A percentile compares a stretch with the other conserved stretches of the same genome.
Conservation (phyloP, 2,113 vertebrate species). For the Engraulis encrasicolus region DNA sequence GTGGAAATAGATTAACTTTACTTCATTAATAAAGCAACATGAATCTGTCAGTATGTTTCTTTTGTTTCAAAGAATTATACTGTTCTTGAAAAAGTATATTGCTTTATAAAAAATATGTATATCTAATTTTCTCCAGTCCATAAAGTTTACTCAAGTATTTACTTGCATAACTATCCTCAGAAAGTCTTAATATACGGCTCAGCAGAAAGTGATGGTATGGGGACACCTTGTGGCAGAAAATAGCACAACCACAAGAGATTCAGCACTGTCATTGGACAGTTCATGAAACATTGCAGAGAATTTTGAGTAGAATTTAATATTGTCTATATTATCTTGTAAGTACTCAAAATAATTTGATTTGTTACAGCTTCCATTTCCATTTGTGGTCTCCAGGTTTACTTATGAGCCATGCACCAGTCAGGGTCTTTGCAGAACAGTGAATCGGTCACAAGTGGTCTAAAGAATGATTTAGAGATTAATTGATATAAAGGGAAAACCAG, state of each 20-base stretch:
- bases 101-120: too few relatives aligned
- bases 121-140: too few relatives aligned
- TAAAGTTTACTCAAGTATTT: too few relatives aligned
- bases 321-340: not conserved
- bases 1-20: not conserved
- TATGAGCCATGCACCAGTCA: not conserved
- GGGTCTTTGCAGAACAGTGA: not conserved
- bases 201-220: not conserved
- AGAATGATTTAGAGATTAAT: too few relatives aligned
- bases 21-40: not conserved
- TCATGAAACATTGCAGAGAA: not conserved
- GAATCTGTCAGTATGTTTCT: not conserved
- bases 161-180: too few relatives aligned
- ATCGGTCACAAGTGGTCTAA: not conserved
- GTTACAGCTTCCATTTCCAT: not conserved
- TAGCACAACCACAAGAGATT: not conserved
- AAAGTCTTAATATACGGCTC: too few relatives aligned
- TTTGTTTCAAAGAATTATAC: not conserved
- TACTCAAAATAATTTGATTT: not conserved
- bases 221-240: not conserved
- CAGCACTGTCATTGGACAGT: not conserved
- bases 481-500: too few relatives aligned
- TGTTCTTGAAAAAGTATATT: not conserved
- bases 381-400: not conserved
- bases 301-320: not conserved